Evolutionary conservation across 2,797 vertebrate species (phyloP).

Genomic region (Lithobates sylvaticus): DNA sequence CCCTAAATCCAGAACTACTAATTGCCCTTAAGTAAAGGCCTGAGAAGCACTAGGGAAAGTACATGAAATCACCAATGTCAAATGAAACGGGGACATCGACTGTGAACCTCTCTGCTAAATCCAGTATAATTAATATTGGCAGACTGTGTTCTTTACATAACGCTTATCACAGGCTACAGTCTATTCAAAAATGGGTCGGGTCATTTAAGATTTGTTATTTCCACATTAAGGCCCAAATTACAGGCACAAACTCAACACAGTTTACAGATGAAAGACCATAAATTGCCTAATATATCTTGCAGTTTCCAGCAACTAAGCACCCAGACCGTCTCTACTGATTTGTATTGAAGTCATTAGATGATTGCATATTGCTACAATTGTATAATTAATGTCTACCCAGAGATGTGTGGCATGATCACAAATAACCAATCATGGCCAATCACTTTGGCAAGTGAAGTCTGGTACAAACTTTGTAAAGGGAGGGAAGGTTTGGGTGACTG

Average conservation of each 20-base stretch:
- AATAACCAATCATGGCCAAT: too few relatives aligned
- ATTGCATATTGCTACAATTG: too few relatives aligned
- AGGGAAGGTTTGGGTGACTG: too few relatives aligned
- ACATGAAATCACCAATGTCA: constrained; percentile 9
- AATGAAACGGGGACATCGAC: background rate
- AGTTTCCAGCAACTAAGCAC: background rate
- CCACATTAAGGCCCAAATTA: background rate
- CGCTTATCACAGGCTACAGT: background rate
- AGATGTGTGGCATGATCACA: too few relatives aligned
- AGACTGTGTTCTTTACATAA: background rate
- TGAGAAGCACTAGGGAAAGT: constrained; percentile 9
- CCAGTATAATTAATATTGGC: background rate
- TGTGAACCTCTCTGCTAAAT: background rate
- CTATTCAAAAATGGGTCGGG: background rate
- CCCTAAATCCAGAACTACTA: constrained; percentile 17
- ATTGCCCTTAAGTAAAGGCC: constrained; percentile 23
- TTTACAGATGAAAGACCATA: background rate
- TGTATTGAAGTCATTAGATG: background rate
- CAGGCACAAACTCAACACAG: background rate
- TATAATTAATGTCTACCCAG: too few relatives aligned
- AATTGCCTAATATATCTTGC: background rate
- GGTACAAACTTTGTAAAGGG: too few relatives aligned
- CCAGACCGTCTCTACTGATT: background rate
- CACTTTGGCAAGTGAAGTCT: too few relatives aligned
- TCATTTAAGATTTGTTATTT: background rate